Base-by-base conservation (phyloP, 2,888 invertebrate genomes). In the Oxycera nigricornis region DNA sequence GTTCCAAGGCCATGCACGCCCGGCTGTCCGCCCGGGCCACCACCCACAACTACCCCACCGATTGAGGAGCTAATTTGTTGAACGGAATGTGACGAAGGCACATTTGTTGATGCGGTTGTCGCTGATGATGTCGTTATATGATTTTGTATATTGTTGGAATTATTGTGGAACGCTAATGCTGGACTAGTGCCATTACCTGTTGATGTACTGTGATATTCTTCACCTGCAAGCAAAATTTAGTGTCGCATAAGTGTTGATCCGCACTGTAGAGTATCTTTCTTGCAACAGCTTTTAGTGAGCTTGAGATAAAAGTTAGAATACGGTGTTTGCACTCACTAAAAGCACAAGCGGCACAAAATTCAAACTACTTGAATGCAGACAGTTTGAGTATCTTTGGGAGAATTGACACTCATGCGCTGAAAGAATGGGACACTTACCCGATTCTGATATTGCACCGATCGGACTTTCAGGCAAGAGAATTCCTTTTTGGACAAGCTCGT, bases 401-500 rank as follows among this genome's bases (percentile, higher is more conserved):
- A n/a, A 50, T 1, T 50, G 6, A 55, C 17, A 67, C 70, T 39
- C 39, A 62, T 24, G 46, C 7, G 31, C 14, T 22, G 17, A 26
- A 6, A 65, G 22, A 22, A 11, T 39, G 68, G 59, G 28, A 28
- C 75, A 84, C 90, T 90, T 84, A 94, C 94, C 91, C 87, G 89
- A 91, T 89, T 94, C 93, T 85, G 93, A 91, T 86, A 94, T 92
- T 80, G 93, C 92, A 81, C 93, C 90, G 82, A 92, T 89, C 79
- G 94, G 93, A 88, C 93, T 94, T 84, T 96, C 96, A 81, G 96
- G 95, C 85, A 94, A 86, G 79, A 97, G 89, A 81, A 97, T 96
- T 83, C 97, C 97, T 88, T 96, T 96, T 88, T 96, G 94, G 86
- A 97, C 94, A 89, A 97, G 90, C 86, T 97, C 97, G 87, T 97